Evolutionary conservation across 1,140 invertebrate species (phyloP).

Genomic region (Heliconius hermathena): DNA sequence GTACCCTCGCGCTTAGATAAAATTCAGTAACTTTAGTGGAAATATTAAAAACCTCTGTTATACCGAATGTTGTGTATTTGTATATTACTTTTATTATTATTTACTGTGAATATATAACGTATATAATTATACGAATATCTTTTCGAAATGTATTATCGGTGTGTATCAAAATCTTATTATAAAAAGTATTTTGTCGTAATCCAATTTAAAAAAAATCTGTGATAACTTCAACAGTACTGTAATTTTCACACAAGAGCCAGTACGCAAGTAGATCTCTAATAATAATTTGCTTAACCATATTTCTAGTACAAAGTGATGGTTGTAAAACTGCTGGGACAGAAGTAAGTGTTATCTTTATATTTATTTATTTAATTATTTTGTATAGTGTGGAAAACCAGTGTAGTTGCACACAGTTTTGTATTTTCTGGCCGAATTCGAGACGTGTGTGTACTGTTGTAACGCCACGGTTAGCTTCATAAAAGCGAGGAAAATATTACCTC

Average conservation of each 20-base stretch:
- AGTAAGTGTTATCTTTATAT: not conserved
- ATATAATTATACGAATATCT: too few relatives aligned
- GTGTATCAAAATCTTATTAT: too few relatives aligned
- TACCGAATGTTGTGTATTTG: not conserved
- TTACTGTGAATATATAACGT: too few relatives aligned
- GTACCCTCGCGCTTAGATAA: not conserved
- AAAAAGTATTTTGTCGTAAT: too few relatives aligned
- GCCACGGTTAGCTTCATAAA: too few relatives aligned
- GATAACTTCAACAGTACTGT: not conserved
- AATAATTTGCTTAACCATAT: not conserved
- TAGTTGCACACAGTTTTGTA: not conserved
- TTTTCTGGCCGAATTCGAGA: too few relatives aligned
- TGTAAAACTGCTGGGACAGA: not conserved
- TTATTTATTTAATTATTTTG: too few relatives aligned
- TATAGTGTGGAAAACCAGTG: too few relatives aligned
- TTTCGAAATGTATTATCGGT: too few relatives aligned
- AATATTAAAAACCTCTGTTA: not conserved
- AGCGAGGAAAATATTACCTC: too few relatives aligned
- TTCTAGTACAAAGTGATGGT: not conserved
- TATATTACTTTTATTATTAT: not conserved
- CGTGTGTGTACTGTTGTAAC: too few relatives aligned
- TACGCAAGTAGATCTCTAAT: not conserved
- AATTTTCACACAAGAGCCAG: not conserved
- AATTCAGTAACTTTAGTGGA: not conserved
- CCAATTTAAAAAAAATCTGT: too few relatives aligned